These are phyloP conservation scores for Ctenopoma kingsleyae DNA, from an alignment of 2,797 vertebrate species.

Conservation along the genomic window DNA sequence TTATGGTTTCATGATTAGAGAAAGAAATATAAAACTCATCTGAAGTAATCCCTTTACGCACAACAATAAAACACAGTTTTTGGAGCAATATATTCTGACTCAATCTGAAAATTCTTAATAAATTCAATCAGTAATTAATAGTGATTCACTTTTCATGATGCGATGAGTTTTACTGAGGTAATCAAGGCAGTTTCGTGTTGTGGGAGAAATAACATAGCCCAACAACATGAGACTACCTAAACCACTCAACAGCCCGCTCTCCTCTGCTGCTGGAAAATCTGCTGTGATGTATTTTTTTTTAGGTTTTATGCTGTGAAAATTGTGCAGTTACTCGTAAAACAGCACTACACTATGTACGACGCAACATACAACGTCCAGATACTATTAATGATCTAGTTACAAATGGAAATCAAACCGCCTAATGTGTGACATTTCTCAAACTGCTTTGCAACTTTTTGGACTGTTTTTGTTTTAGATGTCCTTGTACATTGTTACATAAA, in stretches of 20 bases:
- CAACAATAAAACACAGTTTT: conserved; percentile 44
- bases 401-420: background rate
- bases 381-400: background rate
- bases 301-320: conserved; percentile 2
- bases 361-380: background rate
- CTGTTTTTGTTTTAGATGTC: background rate
- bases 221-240: conserved; percentile 99
- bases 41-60: conserved; percentile 36
- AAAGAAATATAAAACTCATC: background rate
- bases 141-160: conserved; percentile 52
- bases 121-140: conserved; percentile 27
- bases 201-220: conserved; percentile 91
- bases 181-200: conserved; percentile 98
- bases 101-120: conserved; percentile 28
- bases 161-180: conserved; percentile 87
- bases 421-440: background rate
- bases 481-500: background rate
- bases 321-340: background rate
- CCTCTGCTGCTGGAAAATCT: conserved; percentile 46
- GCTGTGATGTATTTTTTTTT: background rate
- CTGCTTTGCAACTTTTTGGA: background rate
- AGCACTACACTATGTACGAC: background rate
- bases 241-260: conserved; percentile 91
- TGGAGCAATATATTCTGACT: background rate
- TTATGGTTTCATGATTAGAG: background rate